Evolutionary conservation across 2,797 vertebrate genomes (phyloP), one percentile per base, ranked within the genome.

Genomic region (Sus cebifrons): DNA sequence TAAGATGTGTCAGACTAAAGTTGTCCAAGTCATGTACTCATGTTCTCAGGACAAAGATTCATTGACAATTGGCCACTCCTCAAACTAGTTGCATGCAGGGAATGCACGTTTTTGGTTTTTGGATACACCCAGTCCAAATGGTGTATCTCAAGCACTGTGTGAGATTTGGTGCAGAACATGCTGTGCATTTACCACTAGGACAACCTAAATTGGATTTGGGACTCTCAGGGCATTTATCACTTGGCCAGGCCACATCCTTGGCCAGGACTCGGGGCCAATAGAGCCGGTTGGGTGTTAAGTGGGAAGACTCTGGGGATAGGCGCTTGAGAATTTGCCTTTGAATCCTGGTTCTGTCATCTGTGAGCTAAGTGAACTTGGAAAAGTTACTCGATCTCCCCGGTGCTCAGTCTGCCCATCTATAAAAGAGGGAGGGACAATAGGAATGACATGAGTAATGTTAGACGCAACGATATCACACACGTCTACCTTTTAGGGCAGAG

Each of bases 331-430:
- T 54, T 49, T 83, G 36, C 18, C 60, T 70, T 58, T 82, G 67
- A 84, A 92, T 68, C 65, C 44, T 13, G 62, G 58, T 65, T 92
- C 62, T 77, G 77, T 18, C 21, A 6, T 44, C 40, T 49, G 29
- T 14, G 8, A 91, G 58, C 36, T 64, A 56, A 60, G 21, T 9
- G 8, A 16, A 71, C 4, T 1, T 70, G 20, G 56, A 65, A 60
- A 78, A 71, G 25, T 65, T 29, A 32, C 58, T 32, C 79, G 58
- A 77, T 32, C 54, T 95, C 79, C 71, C 40, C 58, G 56, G 40
- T 7, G 36, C 44, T 79, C 27, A 3, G 36, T 70, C 27, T 84
- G 32, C 40, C 79, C 11, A 25, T 60, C 83, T 68, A 40, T 32
- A 58, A 81, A 81, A 36, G 3, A 44, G 3, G 15, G 58, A 44